Evolutionary conservation across 2,797 vertebrate genomes (phyloP).

Genomic region (Xiphorhynchus erythropygius): DNA sequence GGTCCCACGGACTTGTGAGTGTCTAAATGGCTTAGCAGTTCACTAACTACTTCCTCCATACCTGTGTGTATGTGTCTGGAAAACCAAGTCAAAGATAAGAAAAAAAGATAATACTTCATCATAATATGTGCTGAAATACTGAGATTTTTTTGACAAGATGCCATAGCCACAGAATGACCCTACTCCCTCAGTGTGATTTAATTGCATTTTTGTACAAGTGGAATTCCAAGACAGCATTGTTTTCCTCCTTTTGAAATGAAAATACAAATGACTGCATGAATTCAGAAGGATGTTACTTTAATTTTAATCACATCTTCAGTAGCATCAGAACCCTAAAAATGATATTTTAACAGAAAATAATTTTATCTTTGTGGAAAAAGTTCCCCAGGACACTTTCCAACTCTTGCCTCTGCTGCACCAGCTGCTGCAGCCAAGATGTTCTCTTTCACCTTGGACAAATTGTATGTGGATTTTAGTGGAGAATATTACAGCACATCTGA

Average conservation of each 20-base stretch:
- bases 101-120: neutral
- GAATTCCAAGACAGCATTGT: neutral
- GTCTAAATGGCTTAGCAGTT: neutral
- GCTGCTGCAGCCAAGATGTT: neutral
- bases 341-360: neutral
- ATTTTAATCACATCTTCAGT: neutral
- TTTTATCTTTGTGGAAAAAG: neutral
- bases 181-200: accelerated
- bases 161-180: neutral
- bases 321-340: neutral
- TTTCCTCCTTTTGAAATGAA: neutral
- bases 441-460: neutral
- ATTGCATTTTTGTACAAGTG: neutral
- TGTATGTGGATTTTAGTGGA: neutral
- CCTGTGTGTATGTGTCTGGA: neutral
- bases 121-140: neutral
- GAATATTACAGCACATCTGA: neutral
- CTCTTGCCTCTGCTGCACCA: neutral
- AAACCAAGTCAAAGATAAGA: neutral
- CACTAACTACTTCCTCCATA: neutral
- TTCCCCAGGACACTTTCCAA: neutral
- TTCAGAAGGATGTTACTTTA: neutral
- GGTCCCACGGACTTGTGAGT: neutral
- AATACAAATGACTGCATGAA: neutral
- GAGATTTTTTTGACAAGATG: neutral